Evolutionary conservation across 2,888 invertebrate species (phyloP).

Genomic region (Nephrotoma appendiculata): DNA sequence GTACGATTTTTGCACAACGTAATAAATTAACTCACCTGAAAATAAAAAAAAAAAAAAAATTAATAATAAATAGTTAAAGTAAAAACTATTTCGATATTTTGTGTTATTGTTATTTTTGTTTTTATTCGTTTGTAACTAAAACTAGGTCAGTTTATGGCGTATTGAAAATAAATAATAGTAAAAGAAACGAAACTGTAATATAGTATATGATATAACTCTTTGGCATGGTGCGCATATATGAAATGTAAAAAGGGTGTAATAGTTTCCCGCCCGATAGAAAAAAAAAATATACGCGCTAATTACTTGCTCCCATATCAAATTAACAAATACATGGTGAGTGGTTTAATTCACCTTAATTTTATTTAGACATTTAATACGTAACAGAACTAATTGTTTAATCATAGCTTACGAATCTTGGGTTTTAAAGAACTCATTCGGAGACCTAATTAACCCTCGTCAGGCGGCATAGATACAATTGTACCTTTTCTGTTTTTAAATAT

Average conservation of each 20-base stretch:
- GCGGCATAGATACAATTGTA: too few relatives aligned
- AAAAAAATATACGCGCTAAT: not conserved
- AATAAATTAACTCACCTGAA: not conserved
- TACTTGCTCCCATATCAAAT: not conserved
- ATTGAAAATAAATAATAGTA: not conserved
- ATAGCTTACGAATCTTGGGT: too few relatives aligned
- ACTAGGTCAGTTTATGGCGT: not conserved
- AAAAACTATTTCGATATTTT: not conserved
- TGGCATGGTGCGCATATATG: not conserved
- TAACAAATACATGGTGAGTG: too few relatives aligned
- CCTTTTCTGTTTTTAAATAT: too few relatives aligned
- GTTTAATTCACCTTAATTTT: too few relatives aligned
- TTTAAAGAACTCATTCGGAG: too few relatives aligned
- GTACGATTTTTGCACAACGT: not conserved
- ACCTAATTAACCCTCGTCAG: too few relatives aligned
- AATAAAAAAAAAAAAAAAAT: not conserved
- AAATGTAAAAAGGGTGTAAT: not conserved
- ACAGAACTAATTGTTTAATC: too few relatives aligned
- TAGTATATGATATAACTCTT: not conserved
- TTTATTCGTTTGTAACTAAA: not conserved
- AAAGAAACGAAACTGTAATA: not conserved
- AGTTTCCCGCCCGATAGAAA: not conserved
- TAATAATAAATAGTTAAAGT: not conserved
- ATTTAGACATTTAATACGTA: too few relatives aligned
- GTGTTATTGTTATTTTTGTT: not conserved